Evolutionary conservation across 2,113 vertebrate genomes (phyloP).

Genomic region (Pteruthius melanotis): DNA sequence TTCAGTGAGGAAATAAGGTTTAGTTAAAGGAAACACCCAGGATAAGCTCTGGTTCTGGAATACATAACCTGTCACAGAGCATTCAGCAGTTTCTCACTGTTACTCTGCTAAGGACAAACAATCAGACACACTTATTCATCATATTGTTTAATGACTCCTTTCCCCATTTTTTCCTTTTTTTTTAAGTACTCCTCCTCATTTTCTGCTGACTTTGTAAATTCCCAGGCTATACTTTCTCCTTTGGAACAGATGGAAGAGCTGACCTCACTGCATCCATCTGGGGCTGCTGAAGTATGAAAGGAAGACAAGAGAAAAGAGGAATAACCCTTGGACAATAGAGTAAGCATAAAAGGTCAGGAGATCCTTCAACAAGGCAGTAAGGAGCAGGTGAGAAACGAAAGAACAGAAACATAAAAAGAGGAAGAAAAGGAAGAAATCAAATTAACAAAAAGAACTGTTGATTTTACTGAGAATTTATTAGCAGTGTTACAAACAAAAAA

Average conservation of each 20-base stretch:
- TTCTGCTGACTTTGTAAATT: not conserved
- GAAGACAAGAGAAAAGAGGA: not conserved
- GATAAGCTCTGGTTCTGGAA: not conserved
- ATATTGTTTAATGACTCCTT: not conserved
- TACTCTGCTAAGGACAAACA: not conserved
- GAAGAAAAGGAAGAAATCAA: not conserved
- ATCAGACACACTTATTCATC: not conserved
- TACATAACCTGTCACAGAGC: not conserved
- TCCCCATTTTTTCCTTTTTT: not conserved
- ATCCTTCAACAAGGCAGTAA: not conserved
- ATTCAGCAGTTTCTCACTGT: not conserved
- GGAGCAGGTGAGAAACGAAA: not conserved
- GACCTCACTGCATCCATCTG: not conserved
- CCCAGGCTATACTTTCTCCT: not conserved
- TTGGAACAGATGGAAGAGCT: constrained; percentile 12
- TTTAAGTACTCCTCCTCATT: not conserved
- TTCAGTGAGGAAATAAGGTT: not conserved
- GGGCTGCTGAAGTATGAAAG: not conserved
- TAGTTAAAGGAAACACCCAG: not conserved
- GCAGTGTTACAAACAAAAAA: not conserved
- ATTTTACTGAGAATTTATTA: not conserved
- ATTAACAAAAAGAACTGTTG: not conserved
- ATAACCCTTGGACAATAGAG: not conserved
- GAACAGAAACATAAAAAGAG: not conserved
- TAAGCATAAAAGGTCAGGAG: not conserved